Evolutionary conservation across 2,888 invertebrate genomes (phyloP).

Genomic region (Agapostemon virescens): DNA sequence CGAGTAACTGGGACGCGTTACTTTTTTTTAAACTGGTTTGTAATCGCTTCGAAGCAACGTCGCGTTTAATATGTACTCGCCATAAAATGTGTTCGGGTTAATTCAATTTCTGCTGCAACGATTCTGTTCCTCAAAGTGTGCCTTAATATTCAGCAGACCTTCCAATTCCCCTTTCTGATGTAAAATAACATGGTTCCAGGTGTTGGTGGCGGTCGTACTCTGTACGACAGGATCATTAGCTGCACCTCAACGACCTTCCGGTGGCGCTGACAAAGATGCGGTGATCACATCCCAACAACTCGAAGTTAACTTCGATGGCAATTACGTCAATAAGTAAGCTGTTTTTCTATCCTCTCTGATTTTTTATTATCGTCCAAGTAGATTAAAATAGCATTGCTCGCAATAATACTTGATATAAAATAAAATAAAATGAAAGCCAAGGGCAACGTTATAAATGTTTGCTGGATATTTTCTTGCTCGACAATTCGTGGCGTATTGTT

Average conservation of each 20-base stretch:
- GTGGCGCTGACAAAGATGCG: conserved; percentile 78
- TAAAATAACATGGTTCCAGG: conserved; percentile 62
- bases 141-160: background rate
- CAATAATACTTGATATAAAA: background rate
- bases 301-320: conserved; percentile 79
- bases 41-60: background rate
- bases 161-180: background rate
- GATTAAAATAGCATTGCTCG: background rate
- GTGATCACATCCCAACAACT: conserved; percentile 79
- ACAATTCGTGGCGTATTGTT: conserved; percentile 18
- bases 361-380: background rate
- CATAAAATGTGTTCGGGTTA: conserved; percentile 1
- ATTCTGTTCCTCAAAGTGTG: background rate
- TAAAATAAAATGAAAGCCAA: background rate
- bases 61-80: background rate
- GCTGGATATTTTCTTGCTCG: conserved; percentile 9
- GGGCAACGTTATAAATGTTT: conserved; percentile 4
- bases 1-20: background rate
- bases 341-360: background rate
- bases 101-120: background rate
- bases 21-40: background rate
- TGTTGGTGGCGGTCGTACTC: conserved; percentile 75
- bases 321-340: conserved; percentile 79
- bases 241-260: conserved; percentile 73
- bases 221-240: conserved; percentile 74